phyloP scores from a whole-genome alignment of 2,113 vertebrate genomes.

The Mormyrus lacerda region DNA sequence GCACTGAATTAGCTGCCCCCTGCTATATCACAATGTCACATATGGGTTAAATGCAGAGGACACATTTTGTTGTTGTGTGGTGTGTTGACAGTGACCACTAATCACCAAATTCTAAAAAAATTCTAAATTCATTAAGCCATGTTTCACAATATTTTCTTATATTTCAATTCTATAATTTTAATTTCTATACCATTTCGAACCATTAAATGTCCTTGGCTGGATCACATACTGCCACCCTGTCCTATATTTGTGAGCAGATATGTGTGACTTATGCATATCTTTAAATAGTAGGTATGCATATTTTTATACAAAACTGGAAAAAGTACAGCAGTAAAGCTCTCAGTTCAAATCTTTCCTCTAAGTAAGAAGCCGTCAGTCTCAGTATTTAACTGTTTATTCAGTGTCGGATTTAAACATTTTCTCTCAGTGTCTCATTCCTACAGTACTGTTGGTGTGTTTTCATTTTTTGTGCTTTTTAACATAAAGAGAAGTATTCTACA shows the following conservation, averaged over 20 bases:
- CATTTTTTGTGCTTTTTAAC: not conserved
- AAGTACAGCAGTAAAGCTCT: not conserved
- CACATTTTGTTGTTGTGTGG: too few relatives aligned
- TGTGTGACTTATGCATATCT: not conserved
- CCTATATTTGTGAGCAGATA: not conserved
- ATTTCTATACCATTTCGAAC: not conserved
- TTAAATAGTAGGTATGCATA: not conserved
- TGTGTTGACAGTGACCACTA: too few relatives aligned
- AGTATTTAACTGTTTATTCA: not conserved
- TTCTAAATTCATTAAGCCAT: not conserved
- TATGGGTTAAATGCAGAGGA: too few relatives aligned
- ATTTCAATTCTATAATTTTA: not conserved
- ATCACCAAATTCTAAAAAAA: too few relatives aligned
- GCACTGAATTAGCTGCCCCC: too few relatives aligned
- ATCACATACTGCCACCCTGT: not conserved
- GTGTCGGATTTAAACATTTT: not conserved
- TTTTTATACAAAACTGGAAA: not conserved
- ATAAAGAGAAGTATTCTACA: constrained; percentile 29
- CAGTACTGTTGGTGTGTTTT: not conserved
- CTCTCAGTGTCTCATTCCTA: not conserved
- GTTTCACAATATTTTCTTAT: not conserved
- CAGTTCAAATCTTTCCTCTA: not conserved
- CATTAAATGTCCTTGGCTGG: not conserved
- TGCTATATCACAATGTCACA: too few relatives aligned
- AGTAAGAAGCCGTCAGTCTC: not conserved